phyloP scores from a whole-genome alignment of 2,797 vertebrate genomes.

The Acanthiza pusilla region DNA sequence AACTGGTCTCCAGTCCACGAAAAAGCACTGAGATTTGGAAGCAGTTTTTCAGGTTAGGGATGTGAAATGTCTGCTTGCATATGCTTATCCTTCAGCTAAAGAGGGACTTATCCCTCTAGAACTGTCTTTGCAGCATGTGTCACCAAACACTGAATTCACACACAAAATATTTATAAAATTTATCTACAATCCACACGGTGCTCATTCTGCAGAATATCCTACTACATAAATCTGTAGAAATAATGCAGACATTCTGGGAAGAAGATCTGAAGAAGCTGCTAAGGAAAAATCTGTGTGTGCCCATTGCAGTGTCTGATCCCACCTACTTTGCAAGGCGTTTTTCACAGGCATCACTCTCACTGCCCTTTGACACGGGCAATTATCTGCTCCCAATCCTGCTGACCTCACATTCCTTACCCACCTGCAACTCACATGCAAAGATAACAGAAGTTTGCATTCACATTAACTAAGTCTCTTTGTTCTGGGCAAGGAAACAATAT shows the following conservation, averaged over 20 bases:
- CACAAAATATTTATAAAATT: not conserved
- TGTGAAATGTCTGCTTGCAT: not conserved
- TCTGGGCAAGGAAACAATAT: constrained; percentile 6
- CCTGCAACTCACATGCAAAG: constrained; percentile 51
- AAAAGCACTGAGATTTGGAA: not conserved
- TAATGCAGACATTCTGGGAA: not conserved
- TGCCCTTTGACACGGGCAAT: constrained; percentile 48
- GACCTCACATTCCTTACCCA: constrained; percentile 63
- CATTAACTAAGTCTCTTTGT: constrained; percentile 26
- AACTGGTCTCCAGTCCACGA: not conserved
- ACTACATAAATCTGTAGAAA: not conserved
- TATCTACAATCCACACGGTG: not conserved
- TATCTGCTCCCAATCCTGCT: constrained; percentile 32
- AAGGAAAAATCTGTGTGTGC: not conserved
- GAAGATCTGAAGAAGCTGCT: not conserved
- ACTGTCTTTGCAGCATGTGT: not conserved
- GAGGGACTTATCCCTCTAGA: not conserved
- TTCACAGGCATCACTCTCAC: constrained; percentile 43
- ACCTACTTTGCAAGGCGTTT: constrained; percentile 19
- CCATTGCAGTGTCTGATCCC: not conserved
- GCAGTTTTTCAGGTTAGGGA: not conserved
- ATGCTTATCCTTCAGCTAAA: not conserved
- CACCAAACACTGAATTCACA: not conserved
- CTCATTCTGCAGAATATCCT: not conserved
- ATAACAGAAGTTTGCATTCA: constrained; percentile 45